Percentiles rank a stretch among this genome's conserved stretches.
These are phyloP conservation scores for Ianthella basta DNA, from an alignment of 37 sponge, comb jelly and placozoan species.

Conservation along the genomic window DNA sequence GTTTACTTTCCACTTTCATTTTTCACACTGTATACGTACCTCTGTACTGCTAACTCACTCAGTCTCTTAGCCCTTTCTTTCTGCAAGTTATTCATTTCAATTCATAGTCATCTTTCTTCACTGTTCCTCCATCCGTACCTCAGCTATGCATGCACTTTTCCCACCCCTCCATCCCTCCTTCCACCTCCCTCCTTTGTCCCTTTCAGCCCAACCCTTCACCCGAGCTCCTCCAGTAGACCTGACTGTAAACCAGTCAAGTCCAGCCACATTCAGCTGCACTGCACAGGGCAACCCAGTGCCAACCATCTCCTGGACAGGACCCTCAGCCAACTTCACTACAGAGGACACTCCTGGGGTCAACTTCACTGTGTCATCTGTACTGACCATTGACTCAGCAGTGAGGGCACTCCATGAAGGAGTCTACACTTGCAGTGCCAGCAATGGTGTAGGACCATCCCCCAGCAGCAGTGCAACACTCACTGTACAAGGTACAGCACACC, in stretches of 20 bases:
- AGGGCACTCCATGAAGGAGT: slow-evolving; percentile 12
- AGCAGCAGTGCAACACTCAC: slow-evolving; percentile 39
- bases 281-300: slow-evolving; percentile 57
- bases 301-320: slow-evolving; percentile 61
- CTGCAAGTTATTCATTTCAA: too few relatives aligned
- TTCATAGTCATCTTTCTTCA: too few relatives aligned
- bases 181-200: too few relatives aligned
- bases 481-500: slow-evolving; percentile 42
- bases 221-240: slow-evolving; percentile 10
- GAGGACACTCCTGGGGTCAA: neutral
- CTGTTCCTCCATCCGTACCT: too few relatives aligned
- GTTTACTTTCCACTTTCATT: neutral
- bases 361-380: slow-evolving; percentile 1
- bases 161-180: too few relatives aligned
- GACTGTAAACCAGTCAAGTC: slow-evolving; percentile 5
- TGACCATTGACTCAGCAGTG: slow-evolving; percentile 25
- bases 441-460: neutral
- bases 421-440: slow-evolving; percentile 36
- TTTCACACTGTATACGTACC: neutral
- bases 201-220: slow-evolving; percentile 23
- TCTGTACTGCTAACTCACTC: too few relatives aligned
- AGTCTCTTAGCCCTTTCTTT: too few relatives aligned
- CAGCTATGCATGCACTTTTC: too few relatives aligned
- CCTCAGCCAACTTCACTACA: neutral
- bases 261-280: slow-evolving; percentile 41